A percentile compares a stretch with the other conserved stretches of the same genome.
Conservation (phyloP, 2,113 vertebrate genomes). For the Archilochus colubris region DNA sequence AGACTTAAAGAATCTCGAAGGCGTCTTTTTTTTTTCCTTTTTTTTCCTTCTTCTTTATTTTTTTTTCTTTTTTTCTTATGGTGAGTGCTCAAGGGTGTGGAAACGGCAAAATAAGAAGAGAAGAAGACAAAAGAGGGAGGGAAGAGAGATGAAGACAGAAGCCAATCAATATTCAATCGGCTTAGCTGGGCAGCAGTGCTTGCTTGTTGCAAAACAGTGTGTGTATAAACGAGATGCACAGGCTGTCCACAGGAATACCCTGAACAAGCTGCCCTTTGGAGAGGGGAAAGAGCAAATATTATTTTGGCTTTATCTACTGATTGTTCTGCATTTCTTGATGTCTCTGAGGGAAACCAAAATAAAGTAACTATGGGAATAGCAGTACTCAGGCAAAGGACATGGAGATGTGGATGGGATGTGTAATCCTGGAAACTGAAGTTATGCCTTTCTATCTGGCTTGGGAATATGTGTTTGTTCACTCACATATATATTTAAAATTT, state of each 20-base stretch:
- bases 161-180: not conserved
- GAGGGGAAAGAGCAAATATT: not conserved
- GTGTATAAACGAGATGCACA: not conserved
- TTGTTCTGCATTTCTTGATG: not conserved
- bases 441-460: not conserved
- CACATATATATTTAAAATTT: not conserved
- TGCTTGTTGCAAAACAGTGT: not conserved
- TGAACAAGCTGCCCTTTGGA: not conserved
- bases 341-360: not conserved
- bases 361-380: not conserved
- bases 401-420: not conserved
- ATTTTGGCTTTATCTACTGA: not conserved
- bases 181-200: not conserved
- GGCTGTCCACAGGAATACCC: not conserved
- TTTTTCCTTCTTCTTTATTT: not conserved
- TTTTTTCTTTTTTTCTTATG: not conserved
- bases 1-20: slow-evolving; percentile 53
- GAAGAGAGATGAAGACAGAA: not conserved
- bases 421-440: not conserved
- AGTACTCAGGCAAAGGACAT: not conserved
- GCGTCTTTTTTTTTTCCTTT: not conserved
- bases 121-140: not conserved
- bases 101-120: not conserved
- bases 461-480: not conserved
- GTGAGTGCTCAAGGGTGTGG: not conserved